These are phyloP conservation scores for Heteronetta atricapilla DNA, from an alignment of 2,113 vertebrate species.

Conservation along the genomic window DNA sequence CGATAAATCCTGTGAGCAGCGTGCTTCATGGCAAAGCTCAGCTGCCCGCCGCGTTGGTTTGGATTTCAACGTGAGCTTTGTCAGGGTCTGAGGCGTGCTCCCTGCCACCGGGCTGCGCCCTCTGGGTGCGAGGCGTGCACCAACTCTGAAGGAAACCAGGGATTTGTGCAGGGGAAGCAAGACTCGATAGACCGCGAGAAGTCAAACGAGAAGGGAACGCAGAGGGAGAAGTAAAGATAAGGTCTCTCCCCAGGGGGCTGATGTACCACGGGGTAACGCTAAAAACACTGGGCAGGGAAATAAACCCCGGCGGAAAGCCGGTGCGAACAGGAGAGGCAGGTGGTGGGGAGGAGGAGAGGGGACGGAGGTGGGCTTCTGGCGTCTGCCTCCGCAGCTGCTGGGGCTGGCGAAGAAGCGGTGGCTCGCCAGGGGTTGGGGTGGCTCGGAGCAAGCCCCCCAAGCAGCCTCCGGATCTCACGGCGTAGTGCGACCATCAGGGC, in stretches of 20 bases:
- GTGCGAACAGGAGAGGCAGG: neutral
- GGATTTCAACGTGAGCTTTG: neutral
- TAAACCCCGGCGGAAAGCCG: neutral
- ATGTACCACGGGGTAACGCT: neutral
- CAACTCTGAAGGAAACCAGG: neutral
- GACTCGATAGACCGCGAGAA: neutral
- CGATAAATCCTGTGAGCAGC: neutral
- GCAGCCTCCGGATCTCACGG: neutral
- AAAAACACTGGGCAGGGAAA: neutral
- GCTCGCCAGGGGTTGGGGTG: constrained; percentile 21
- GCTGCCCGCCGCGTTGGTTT: neutral
- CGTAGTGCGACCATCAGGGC: rapidly evolving
- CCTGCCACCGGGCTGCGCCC: neutral
- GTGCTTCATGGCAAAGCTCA: neutral
- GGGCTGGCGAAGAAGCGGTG: constrained; percentile 18
- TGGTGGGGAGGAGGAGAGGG: neutral
- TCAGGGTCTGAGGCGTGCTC: neutral
- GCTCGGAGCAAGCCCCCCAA: rapidly evolving
- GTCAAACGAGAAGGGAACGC: neutral
- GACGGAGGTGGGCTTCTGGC: neutral
- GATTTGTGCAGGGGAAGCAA: neutral
- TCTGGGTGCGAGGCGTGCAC: neutral
- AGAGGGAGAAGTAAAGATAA: neutral
- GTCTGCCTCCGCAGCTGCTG: constrained; percentile 21
- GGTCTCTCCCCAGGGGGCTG: neutral